Evolutionary conservation across 2,888 invertebrate genomes (phyloP).

Genomic region (Notodonta ziczac): DNA sequence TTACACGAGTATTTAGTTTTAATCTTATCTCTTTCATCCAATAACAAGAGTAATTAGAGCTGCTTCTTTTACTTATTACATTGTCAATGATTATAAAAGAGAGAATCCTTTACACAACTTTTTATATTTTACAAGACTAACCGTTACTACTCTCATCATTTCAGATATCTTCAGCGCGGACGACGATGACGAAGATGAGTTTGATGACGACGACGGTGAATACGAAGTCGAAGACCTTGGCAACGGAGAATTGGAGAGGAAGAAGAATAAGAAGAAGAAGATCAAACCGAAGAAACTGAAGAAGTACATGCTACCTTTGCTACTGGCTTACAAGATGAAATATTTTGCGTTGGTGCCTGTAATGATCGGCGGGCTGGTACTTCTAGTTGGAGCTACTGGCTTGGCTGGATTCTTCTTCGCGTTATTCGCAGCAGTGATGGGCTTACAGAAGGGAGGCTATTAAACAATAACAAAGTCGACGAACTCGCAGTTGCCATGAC

Average conservation of each 20-base stretch:
- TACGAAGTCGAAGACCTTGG: constrained; percentile 56
- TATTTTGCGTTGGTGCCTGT: constrained; percentile 91
- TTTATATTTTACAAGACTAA: too few relatives aligned
- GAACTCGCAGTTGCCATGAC: constrained; percentile 71
- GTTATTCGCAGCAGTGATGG: constrained; percentile 92
- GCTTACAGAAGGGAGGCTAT: constrained; percentile 85
- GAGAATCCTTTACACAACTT: too few relatives aligned
- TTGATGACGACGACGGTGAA: constrained; percentile 57
- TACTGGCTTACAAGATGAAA: constrained; percentile 93
- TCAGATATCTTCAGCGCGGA: constrained; percentile 72
- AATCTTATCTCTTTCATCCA: constrained; percentile 1
- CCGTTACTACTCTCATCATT: constrained; percentile 29
- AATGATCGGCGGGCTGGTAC: constrained; percentile 88
- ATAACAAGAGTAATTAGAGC: not conserved
- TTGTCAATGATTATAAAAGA: too few relatives aligned
- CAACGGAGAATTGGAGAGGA: constrained; percentile 38
- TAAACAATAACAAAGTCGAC: constrained; percentile 58
- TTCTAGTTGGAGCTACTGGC: constrained; percentile 91
- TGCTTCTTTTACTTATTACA: not conserved
- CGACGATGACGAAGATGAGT: constrained; percentile 63
- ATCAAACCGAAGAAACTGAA: constrained; percentile 85
- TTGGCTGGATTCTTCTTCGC: constrained; percentile 95
- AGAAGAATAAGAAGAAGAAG: constrained; percentile 44
- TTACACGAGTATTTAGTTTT: not conserved
- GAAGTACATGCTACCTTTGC: constrained; percentile 89